phyloP scores from a whole-genome alignment of 2,797 vertebrate species.

The Parambassis ranga region DNA sequence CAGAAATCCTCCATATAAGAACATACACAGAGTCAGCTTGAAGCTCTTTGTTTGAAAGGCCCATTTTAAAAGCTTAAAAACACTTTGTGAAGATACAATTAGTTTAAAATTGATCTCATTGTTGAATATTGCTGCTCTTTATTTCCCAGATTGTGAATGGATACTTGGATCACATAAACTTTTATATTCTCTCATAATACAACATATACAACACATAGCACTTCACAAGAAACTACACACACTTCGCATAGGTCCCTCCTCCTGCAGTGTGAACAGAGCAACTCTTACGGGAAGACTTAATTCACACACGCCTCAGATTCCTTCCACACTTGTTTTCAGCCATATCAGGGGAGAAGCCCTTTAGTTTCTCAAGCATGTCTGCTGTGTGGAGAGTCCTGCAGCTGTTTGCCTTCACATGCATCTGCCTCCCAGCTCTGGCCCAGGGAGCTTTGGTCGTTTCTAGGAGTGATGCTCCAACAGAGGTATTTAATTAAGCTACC shows the following conservation, averaged over 20 bases:
- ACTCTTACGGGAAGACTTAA: slow-evolving; percentile 17
- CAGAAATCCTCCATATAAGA: no score
- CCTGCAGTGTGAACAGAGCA: slow-evolving; percentile 30
- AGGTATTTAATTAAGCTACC: slow-evolving; percentile 45
- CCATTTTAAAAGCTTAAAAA: no score
- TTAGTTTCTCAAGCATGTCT: slow-evolving; percentile 11
- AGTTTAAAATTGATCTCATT: neutral
- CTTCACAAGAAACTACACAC: neutral
- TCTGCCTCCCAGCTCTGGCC: slow-evolving; percentile 21
- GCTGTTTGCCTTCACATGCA: slow-evolving; percentile 41
- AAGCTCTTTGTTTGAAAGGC: no score
- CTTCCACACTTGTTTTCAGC: slow-evolving; percentile 25
- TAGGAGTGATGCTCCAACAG: slow-evolving; percentile 16
- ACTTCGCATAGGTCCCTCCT: neutral
- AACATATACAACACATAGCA: no score
- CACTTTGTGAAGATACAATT: no score
- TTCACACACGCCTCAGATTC: slow-evolving; percentile 37
- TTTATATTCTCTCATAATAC: no score
- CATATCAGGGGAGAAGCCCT: neutral
- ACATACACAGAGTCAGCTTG: no score
- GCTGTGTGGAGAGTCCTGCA: slow-evolving; percentile 35
- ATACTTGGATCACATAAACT: no score
- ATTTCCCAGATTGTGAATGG: slow-evolving; percentile 87
- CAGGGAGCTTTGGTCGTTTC: slow-evolving; percentile 52
- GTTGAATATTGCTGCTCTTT: no score